Base-by-base conservation (phyloP, 2,888 invertebrate species). In the Orthonevra nobilis region DNA sequence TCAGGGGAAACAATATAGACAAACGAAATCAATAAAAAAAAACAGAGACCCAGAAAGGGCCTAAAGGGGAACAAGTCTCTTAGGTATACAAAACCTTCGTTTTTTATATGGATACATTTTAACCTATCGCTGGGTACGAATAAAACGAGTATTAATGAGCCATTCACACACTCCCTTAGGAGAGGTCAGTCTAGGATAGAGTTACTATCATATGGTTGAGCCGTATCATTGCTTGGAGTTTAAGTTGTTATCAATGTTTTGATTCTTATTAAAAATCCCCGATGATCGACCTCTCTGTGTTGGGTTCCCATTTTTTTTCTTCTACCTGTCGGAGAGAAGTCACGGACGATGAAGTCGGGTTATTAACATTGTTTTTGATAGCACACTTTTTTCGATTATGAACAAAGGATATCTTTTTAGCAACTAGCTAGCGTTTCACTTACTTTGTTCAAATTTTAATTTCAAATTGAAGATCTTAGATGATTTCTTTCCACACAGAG, bases 261-360 rank as follows among this genome's bases (percentile, higher is more conserved):
- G 70, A 40, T 70, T 77, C 75, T 77, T 70, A 64, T 77, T 77
- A 70, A 77, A 77, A 70, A 77, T 40, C 56, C 75, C 63, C 75
- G 75, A 69, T 70, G 58, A 61, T 28, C 68, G 56, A 61, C 52
- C 63, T 50, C n/a, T 48, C 5, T 23, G n/a, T n/a, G n/a, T n/a
- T n/a, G n/a, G n/a, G n/a, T n/a, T n/a, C n/a, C n/a, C n/a, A n/a
- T n/a, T n/a, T n/a, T n/a, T n/a, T n/a, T n/a, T n/a, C n/a, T n/a
- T n/a, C n/a, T n/a, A n/a, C n/a, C n/a, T n/a, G n/a, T n/a, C n/a
- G n/a, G n/a, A n/a, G n/a, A n/a, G n/a, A n/a, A n/a, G n/a, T n/a
- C n/a, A n/a, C n/a, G n/a, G n/a, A n/a, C n/a, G n/a, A n/a, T n/a
- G n/a, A n/a, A n/a, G n/a, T n/a, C n/a, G n/a, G n/a, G n/a, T n/a